Base-by-base conservation (phyloP, 2,888 invertebrate species). In the Apeira syringaria region DNA sequence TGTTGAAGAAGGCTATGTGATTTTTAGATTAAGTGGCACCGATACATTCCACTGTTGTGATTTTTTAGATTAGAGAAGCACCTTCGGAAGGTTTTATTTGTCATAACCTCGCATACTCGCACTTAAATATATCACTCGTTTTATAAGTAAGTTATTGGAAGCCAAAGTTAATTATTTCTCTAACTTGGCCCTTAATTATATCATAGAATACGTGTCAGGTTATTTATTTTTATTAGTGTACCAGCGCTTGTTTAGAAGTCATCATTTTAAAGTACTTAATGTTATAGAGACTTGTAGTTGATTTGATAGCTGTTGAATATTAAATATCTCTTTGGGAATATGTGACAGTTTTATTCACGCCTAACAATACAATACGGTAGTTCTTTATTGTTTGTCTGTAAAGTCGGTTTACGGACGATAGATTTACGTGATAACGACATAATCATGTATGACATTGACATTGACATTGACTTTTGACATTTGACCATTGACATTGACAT, bases 11-110 rank as follows among this genome's bases (percentile, higher is more conserved):
- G 75, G 78, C 80, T 83, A 80, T 80, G 88, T 88, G 88, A 88
- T 87, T 74, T 61, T 74, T 84, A 81, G 76, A 68, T 45, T 87
- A 85, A 84, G 85, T 64, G 66, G 77, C 84, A 84, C 82, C 47
- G 47, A 61, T 68, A 73, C 85, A 85, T 87, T 86, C 88, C 87
- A 84, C 79, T 77, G 70, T 84, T 86, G 86, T 86, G 84, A 86
- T 87, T 77, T 29, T 71, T 66, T 80, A 78, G 70, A 68, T 54
- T 82, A 81, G 69, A 59, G 56, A n/a, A 68, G 54, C 59, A 71
- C 73, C 70, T 70, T 70, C 45, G 53, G 45, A 74, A 71, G 64
- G 69, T 67, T 59, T 50, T 52, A 50, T 6, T 18, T 20, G 1
- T 51, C 27, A 43, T 56, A 42, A 32, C 18, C 7, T 20, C 5